Base-by-base conservation (phyloP, 1,140 invertebrate species). In the Neodiprion fabricii region DNA sequence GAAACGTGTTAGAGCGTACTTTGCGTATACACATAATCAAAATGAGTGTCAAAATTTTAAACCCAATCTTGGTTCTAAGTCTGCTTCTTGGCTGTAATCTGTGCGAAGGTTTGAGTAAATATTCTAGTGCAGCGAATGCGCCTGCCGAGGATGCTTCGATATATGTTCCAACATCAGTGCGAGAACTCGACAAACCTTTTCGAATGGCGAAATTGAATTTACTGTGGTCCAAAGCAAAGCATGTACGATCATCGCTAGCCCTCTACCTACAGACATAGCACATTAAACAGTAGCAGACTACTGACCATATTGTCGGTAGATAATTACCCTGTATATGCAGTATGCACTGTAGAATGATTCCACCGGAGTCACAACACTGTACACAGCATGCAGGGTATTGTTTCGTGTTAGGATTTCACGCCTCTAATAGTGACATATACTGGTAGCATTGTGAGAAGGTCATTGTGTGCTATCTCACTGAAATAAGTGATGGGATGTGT, bases 191-290 rank as follows among this genome's bases (percentile, higher is more conserved):
- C 68, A 93, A 93, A 81, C 95, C 95, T 4, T 96, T 94, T 87
- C 90, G 95, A 75, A 96, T 96, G 92, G 91, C 93, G 10, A 97
- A 96, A 88, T 85, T 96, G 7, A 96, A 97, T 88, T 81, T 95
- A 53, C 84, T 96, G 10, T 97, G 95, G 95, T 87, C 91, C 0
- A 96, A 96, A 89, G 95, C 95, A 1, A 91, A 93, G 88, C 92
- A 95, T 83, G 96, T 96, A 89, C 8, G 53, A 14, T 61, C 53
- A 14, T 61, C n/a, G 11, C 53, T 14, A 83, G 81, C 82, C 67
- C 53, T 74, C 40, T 75, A 40, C 28, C 28, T 40, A 40, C 28
- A 40, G 28, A 40, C 28, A 40, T 40, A 40, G 28, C 28, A 40
- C 28, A 5, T 40, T 40, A 40, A 40, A 40, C 28, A 40, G 28